Evolutionary conservation across 2,888 invertebrate species (phyloP).

Genomic region (Neocrepidodera transversa): DNA sequence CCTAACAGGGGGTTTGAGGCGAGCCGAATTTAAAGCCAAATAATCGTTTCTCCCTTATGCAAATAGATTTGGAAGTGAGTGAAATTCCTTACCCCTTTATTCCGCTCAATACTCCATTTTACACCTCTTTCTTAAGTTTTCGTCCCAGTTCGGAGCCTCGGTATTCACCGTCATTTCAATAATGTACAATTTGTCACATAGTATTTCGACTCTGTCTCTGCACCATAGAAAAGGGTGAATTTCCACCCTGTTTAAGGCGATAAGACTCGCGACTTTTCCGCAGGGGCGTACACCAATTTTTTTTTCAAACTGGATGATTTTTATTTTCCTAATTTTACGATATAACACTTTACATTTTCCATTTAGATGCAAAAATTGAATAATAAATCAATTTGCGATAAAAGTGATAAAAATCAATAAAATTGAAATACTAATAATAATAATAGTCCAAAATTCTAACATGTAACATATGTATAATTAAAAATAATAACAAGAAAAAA

Average conservation of each 20-base stretch:
- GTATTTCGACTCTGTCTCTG: constrained; percentile 49
- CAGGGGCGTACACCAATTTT: constrained; percentile 28
- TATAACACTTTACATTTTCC: too few species aligned
- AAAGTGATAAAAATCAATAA: too few species aligned
- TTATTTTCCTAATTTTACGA: too few species aligned
- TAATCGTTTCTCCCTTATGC: constrained; percentile 40
- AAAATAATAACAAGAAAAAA: too few species aligned
- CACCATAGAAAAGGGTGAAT: constrained; percentile 33
- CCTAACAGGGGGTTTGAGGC: constrained; percentile 2
- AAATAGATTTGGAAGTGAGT: constrained; percentile 42
- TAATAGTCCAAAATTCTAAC: too few species aligned
- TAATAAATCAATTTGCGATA: too few species aligned
- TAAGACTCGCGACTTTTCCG: constrained; percentile 29
- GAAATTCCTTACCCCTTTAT: constrained; percentile 53
- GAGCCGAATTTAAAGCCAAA: constrained; percentile 28
- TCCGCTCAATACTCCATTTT: constrained; percentile 57
- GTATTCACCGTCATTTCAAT: constrained; percentile 55
- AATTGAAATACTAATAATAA: too few species aligned
- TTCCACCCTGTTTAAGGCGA: constrained; percentile 39
- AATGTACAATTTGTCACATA: constrained; percentile 60
- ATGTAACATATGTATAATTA: too few species aligned
- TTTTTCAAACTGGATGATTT: too few species aligned
- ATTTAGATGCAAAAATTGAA: too few species aligned
- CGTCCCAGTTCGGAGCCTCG: constrained; percentile 41
- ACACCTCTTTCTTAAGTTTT: constrained; percentile 52